Evolutionary conservation across 2,888 invertebrate genomes (phyloP).

Genomic region (Drosophila barbarae): DNA sequence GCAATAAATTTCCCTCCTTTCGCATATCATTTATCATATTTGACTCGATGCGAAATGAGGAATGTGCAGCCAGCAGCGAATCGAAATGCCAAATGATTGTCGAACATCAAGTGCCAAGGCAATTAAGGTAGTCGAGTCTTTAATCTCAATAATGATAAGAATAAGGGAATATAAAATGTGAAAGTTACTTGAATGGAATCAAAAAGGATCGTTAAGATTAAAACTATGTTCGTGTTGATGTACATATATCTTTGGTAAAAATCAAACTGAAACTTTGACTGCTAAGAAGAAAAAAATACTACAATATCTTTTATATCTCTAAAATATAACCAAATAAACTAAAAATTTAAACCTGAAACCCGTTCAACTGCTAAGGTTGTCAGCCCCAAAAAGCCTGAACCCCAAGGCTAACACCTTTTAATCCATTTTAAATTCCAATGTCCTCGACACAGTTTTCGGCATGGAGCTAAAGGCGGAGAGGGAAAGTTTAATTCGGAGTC

Average conservation of each 20-base stretch:
- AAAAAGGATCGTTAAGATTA: background rate
- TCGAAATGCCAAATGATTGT: constrained; percentile 34
- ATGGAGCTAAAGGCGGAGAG: constrained; percentile 5
- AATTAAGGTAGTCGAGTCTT: constrained; percentile 21
- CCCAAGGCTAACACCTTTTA: constrained; percentile 1
- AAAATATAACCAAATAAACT: no score
- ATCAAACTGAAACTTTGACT: no score
- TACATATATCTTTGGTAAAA: no score
- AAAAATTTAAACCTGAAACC: background rate
- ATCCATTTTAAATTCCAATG: constrained; percentile 43
- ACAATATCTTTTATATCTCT: no score
- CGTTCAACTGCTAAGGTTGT: background rate
- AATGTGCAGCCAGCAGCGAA: constrained; percentile 20
- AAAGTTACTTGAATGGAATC: background rate
- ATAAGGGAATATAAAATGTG: constrained; percentile 1
- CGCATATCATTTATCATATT: constrained; percentile 43
- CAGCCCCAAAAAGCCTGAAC: background rate
- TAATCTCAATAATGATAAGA: background rate
- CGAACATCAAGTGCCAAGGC: constrained; percentile 34
- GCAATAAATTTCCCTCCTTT: constrained; percentile 37
- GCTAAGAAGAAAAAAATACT: no score
- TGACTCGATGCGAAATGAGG: constrained; percentile 31
- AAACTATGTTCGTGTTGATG: background rate
- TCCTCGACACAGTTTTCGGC: constrained; percentile 58
- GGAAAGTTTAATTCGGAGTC: constrained; percentile 12